A percentile compares a stretch with the other conserved stretches of the same genome.
Conservation (phyloP, 53 echinoderm and acorn worm species). For the Temnopleurus reevesii region DNA sequence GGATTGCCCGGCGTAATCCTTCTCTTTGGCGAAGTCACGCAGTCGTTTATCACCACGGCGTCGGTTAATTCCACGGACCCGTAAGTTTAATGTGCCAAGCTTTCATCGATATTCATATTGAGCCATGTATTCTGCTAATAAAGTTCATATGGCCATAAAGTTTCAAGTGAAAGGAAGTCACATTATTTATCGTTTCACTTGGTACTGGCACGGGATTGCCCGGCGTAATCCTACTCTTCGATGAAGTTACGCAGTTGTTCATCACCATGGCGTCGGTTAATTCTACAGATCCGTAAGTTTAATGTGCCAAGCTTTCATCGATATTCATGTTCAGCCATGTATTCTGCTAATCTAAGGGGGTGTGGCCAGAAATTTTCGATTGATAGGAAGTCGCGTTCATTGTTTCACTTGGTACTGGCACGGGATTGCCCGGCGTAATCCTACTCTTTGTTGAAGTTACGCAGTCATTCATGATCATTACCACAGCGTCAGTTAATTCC, state of each 20-base stretch:
- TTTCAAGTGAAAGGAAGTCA: no score
- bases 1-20: conserved; percentile 79
- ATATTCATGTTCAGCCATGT: no score
- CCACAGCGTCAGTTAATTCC: not conserved
- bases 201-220: conserved; percentile 80
- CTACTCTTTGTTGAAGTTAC: conserved; percentile 83
- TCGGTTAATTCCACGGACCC: not conserved
- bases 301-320: no score
- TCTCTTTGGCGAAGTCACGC: conserved; percentile 82
- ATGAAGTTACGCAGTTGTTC: conserved; percentile 77
- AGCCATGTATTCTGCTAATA: no score
- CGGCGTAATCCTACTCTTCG: conserved; percentile 76
- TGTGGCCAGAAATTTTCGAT: conserved; percentile 61
- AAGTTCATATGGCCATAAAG: no score
- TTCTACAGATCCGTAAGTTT: not conserved
- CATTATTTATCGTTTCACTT: conserved; percentile 42
- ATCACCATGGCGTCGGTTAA: conserved; percentile 50
- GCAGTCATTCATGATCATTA: conserved; percentile 80
- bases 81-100: not conserved
- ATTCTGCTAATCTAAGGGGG: no score
- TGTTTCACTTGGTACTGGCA: conserved; percentile 65
- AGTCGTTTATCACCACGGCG: conserved; percentile 70
- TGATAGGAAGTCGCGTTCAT: conserved; percentile 58
- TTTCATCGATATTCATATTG: no score
- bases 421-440: conserved; percentile 75